Percentiles rank a stretch among this genome's conserved stretches.
phyloP scores from a whole-genome alignment of 2,888 invertebrate genomes.

The Cynaeus angustus region DNA sequence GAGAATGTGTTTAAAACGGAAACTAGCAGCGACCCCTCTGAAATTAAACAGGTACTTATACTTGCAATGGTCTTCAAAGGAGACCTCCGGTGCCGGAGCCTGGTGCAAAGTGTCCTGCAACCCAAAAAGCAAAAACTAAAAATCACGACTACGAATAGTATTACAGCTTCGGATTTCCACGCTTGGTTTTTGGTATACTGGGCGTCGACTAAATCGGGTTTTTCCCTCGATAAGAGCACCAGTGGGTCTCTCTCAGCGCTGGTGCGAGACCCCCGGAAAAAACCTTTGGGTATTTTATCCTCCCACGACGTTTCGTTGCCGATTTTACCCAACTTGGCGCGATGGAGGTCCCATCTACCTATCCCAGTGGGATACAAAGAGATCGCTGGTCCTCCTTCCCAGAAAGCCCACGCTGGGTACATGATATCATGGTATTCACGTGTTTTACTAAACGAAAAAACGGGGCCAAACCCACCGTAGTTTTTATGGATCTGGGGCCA shows the following conservation, averaged over 20 bases:
- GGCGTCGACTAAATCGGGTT: constrained; percentile 89
- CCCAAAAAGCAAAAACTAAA: constrained; percentile 55
- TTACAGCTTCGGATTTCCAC: constrained; percentile 93
- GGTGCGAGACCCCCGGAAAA: constrained; percentile 96
- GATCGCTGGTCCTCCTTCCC: constrained; percentile 99
- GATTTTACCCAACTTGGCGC: constrained; percentile 73
- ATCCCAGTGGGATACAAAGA: constrained; percentile 93
- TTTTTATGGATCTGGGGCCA: constrained; percentile 89
- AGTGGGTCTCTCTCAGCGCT: constrained; percentile 92
- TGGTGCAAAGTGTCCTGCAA: constrained; percentile 91
- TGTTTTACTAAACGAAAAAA: constrained; percentile 98
- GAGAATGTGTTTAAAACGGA: constrained; percentile 96
- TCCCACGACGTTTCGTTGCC: constrained; percentile 86
- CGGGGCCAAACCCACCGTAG: constrained; percentile 80
- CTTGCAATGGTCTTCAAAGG: constrained; percentile 93
- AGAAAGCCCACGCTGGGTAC: constrained; percentile 98
- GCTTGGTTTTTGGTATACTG: constrained; percentile 98
- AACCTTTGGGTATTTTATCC: constrained; percentile 81
- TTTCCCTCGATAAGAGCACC: constrained; percentile 84
- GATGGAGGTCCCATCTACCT: constrained; percentile 89
- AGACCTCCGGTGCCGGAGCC: constrained; percentile 88
- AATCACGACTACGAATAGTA: constrained; percentile 8
- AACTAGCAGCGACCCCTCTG: constrained; percentile 97
- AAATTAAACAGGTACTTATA: constrained; percentile 97
- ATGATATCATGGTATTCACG: constrained; percentile 90